These are phyloP conservation scores for Malaclemys terrapin DNA, from an alignment of 2,113 vertebrate species.

Conservation along the genomic window DNA sequence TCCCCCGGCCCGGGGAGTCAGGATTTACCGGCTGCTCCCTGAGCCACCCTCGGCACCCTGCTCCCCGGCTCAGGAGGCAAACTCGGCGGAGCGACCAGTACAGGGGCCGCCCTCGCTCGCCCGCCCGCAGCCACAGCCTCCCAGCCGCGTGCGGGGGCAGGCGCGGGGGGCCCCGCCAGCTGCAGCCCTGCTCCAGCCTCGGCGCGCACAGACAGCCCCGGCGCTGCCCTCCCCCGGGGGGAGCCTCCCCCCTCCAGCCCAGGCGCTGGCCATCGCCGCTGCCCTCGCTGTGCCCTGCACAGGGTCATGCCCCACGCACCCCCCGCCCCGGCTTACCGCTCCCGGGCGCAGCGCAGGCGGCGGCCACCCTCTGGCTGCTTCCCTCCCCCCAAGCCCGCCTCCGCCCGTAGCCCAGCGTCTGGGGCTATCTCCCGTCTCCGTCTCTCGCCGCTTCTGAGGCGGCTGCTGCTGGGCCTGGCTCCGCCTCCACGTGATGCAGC, in stretches of 20 bases:
- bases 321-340: not conserved
- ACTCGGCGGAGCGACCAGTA: not conserved
- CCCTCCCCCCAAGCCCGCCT: not conserved
- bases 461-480: slow-evolving; percentile 77
- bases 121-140: not conserved
- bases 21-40: not conserved
- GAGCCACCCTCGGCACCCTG: too few relatives aligned
- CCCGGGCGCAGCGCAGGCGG: not conserved
- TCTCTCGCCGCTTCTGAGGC: slow-evolving; percentile 34
- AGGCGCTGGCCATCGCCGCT: not conserved
- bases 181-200: not conserved
- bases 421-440: not conserved
- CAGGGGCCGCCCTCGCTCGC: not conserved
- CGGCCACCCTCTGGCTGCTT: not conserved
- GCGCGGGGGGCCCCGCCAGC: not conserved
- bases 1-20: not conserved
- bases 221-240: not conserved
- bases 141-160: not conserved
- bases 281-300: not conserved
- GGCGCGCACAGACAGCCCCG: not conserved
- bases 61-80: not conserved
- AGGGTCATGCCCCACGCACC: not conserved
- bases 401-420: slow-evolving; percentile 3
- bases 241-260: not conserved
- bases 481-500: slow-evolving; percentile 78